Conservation (phyloP, 1,140 invertebrate species). For the silkworm (Bombyx mori) region ASM3026992v2 NC_085108.1:6947001-6947500, state of each 20-base stretch:
- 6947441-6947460: too few species aligned
- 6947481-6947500: too few species aligned
- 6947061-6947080: constrained; percentile 38
- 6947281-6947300: neutral
- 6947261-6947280: neutral
- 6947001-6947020: too few species aligned
- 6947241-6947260: constrained; percentile 50
- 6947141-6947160: constrained; percentile 59
- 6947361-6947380: too few species aligned
- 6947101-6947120: constrained; percentile 65
- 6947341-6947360: too few species aligned
- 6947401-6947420: too few species aligned
- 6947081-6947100: constrained; percentile 45
- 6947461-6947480: too few species aligned
- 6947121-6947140: constrained; percentile 58
- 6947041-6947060: neutral
- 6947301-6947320: neutral
- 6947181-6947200: constrained; percentile 53
- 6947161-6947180: constrained; percentile 62
- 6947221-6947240: constrained; percentile 57
- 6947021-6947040: neutral
- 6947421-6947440: too few species aligned
- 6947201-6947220: constrained; percentile 50
- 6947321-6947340: too few species aligned
- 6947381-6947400: too few species aligned